A percentile compares a stretch with the other conserved stretches of the same genome.
Conservation (phyloP, 2,797 vertebrate species). For the Gastrophryne carolinensis region DNA sequence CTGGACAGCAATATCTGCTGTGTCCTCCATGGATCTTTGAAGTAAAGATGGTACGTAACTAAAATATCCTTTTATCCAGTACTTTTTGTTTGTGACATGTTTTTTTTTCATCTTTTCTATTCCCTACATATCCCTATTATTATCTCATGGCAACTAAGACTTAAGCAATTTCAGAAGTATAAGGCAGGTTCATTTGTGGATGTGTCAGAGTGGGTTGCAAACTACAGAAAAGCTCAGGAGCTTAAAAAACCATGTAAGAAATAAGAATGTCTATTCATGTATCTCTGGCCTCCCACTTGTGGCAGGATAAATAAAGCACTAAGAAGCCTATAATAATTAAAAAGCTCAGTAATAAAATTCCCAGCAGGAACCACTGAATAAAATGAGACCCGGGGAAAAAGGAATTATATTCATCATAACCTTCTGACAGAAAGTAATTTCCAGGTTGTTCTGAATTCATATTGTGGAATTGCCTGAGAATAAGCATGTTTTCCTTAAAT, state of each 20-base stretch:
- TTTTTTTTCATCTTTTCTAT: too few relatives aligned
- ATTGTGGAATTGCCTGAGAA: slow-evolving; percentile 2
- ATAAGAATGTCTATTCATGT: not conserved
- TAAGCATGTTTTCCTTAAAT: not conserved
- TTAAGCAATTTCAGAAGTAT: too few relatives aligned
- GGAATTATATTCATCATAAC: slow-evolving; percentile 11
- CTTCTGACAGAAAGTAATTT: slow-evolving; percentile 24
- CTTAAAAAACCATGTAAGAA: not conserved
- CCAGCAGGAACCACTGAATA: not conserved
- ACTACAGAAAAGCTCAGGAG: not conserved
- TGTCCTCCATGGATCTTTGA: too few relatives aligned
- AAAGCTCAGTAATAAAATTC: not conserved
- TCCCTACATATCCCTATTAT: too few relatives aligned
- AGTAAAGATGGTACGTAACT: too few relatives aligned
- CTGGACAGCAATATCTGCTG: too few relatives aligned
- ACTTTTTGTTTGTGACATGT: too few relatives aligned
- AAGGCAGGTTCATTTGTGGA: not conserved
- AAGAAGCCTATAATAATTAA: slow-evolving; percentile 26
- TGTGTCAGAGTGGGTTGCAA: not conserved
- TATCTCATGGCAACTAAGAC: too few relatives aligned
- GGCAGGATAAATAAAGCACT: slow-evolving; percentile 20
- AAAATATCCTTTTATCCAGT: too few relatives aligned
- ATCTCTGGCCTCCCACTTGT: not conserved
- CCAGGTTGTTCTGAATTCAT: slow-evolving; percentile 11
- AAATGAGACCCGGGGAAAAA: not conserved